Conservation (phyloP, 2,888 invertebrate species). For the Branchellion lobata region DNA sequence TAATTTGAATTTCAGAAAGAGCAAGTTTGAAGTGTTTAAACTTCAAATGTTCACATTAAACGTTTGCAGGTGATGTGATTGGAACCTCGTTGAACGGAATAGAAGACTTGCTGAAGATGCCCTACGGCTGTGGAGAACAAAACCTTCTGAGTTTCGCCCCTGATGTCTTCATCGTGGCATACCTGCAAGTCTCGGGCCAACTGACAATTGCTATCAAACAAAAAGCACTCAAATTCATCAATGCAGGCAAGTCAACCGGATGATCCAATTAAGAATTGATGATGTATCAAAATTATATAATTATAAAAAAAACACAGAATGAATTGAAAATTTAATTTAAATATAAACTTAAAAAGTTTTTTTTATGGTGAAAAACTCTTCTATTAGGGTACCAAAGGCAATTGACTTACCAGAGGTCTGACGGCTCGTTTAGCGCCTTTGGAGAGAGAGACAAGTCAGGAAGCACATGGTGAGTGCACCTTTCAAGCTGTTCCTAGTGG, state of each 20-base stretch:
- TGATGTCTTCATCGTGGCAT: not conserved
- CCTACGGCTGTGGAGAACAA: conserved; percentile 22
- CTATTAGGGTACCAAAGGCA: conserved; percentile 80
- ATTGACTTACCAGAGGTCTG: conserved; percentile 78
- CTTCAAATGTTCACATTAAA: not conserved
- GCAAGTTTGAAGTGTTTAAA: not conserved
- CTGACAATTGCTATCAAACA: not conserved
- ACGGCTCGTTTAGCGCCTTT: conserved; percentile 88
- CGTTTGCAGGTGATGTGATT: not conserved
- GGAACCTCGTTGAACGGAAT: conserved; percentile 3
- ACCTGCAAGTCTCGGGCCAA: not conserved
- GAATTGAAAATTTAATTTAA: not conserved
- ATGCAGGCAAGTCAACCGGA: not conserved
- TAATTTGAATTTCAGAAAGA: not conserved
- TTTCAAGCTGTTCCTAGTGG: not conserved
- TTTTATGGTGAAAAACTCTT: too few species aligned
- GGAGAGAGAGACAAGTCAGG: conserved; percentile 72
- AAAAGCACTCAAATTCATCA: not conserved
- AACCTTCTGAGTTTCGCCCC: conserved; percentile 1
- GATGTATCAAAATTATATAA: not conserved
- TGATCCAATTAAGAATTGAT: too few species aligned
- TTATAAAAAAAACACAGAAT: not conserved
- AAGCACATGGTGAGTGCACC: conserved; percentile 73
- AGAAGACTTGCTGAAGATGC: conserved; percentile 8
- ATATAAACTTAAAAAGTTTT: not conserved